Conservation (phyloP, 2,888 invertebrate species). For the Amiota communis region DNA sequence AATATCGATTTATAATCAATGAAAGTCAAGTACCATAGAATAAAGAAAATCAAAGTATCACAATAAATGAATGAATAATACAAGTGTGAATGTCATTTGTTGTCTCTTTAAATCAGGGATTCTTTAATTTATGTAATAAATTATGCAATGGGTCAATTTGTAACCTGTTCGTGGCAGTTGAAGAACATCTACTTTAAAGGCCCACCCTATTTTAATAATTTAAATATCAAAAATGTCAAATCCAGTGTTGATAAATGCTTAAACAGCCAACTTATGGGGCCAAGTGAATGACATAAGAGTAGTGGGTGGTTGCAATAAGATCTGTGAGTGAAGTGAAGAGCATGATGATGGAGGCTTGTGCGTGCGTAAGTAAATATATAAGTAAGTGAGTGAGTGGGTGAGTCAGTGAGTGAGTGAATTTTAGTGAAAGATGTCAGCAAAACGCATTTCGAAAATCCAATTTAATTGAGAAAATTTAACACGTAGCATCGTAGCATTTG, state of each 20-base stretch:
- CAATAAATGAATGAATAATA: background rate
- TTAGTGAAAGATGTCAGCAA: no score
- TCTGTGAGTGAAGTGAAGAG: background rate
- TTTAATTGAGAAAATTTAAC: slow-evolving; percentile 71
- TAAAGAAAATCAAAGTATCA: background rate
- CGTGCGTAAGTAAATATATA: background rate
- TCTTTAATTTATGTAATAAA: no score
- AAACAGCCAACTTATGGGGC: no score
- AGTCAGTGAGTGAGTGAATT: background rate
- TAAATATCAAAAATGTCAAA: no score
- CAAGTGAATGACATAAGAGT: no score
- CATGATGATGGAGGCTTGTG: background rate
- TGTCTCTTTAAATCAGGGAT: no score
- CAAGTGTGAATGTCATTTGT: background rate
- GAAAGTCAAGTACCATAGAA: slow-evolving; percentile 31
- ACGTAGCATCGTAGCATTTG: slow-evolving; percentile 69
- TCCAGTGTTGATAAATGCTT: no score
- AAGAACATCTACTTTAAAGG: no score
- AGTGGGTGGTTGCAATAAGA: no score
- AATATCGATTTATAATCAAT: slow-evolving; percentile 56
- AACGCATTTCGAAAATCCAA: slow-evolving; percentile 54
- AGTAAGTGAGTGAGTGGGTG: background rate
- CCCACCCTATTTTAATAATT: no score
- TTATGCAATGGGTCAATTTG: no score
- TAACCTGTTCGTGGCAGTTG: no score